Base-by-base conservation (phyloP, 2,888 invertebrate species). In the Carabus problematicus region DNA sequence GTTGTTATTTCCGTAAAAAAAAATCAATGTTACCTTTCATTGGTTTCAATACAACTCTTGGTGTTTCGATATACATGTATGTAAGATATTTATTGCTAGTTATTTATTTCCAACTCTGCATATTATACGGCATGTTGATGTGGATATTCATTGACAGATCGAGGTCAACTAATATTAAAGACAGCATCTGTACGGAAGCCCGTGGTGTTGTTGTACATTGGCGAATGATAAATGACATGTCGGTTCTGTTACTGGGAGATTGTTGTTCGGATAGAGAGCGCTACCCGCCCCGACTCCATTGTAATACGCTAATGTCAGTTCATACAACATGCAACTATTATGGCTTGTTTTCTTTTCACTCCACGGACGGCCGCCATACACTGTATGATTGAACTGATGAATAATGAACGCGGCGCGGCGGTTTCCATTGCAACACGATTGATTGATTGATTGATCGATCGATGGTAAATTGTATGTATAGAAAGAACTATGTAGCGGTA, bases 181-280 rank as follows among this genome's bases (percentile, higher is more conserved):
- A 54, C 67, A 60, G 67, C 67, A 54, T 67, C 60, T 67, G 67
- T 67, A 59, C 67, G 67, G 67, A 67, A 67, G 67, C 67, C 67
- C 60, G 56, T 42, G 29, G 29, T 6, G 29, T 2, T 6, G 29
- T 2, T 29, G 29, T 29, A 29, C 29, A 52, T 67, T 52, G 60
- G 67, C 52, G 60, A 43, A 67, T 67, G 67, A 67, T 67, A 67
- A 67, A 67, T 67, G 67, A 67, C 67, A 59, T 54, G 58, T 41
- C 66, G 16, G 42, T 67, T 59, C 42, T 42, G 60, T 67, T 67
- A 67, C 67, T 60, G 41, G 42, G 18, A 67, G 67, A 67, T 67
- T 60, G 43, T 19, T 67, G 60, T 67, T 47, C 60, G 41, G 67
- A 67, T 67, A 67, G 60, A 49, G 41, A 59, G 52, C 52, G 59